phyloP scores from a whole-genome alignment of 92 coral and sea anemone genomes.

The Metridium senile region DNA sequence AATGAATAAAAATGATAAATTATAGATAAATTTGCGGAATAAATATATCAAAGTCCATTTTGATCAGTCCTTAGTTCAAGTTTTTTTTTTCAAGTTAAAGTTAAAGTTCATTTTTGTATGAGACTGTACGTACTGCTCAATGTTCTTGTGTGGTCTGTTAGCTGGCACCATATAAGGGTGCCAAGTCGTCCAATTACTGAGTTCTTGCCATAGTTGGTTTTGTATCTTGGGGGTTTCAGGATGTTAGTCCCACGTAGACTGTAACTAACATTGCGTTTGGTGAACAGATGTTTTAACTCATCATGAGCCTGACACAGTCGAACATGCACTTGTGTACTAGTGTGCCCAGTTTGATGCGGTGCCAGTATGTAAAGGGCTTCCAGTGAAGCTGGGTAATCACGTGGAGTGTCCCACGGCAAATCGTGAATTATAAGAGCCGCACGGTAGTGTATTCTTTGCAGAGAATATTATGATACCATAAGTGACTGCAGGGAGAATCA shows the following conservation, averaged over 20 bases:
- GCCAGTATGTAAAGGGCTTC: not conserved
- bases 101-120: too few relatives aligned
- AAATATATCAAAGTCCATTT: too few relatives aligned
- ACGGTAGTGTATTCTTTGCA: conserved; percentile 18
- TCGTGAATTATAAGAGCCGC: conserved; percentile 18
- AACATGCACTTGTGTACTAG: conserved; percentile 7
- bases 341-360: conserved; percentile 3
- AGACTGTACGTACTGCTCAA: too few relatives aligned
- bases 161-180: too few relatives aligned
- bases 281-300: not conserved
- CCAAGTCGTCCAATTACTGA: conserved; percentile 10
- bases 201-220: conserved; percentile 12
- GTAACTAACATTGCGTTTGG: not conserved
- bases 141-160: too few relatives aligned
- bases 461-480: conserved; percentile 37
- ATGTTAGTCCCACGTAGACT: not conserved
- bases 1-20: too few relatives aligned
- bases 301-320: not conserved
- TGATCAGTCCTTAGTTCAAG: too few relatives aligned
- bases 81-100: too few relatives aligned
- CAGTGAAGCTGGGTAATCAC: not conserved
- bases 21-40: too few relatives aligned
- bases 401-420: conserved; percentile 15
- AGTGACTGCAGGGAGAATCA: conserved; percentile 51
- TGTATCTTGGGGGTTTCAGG: not conserved